Evolutionary conservation across 2,797 vertebrate genomes (phyloP).

Genomic region (Mastacembelus armatus): DNA sequence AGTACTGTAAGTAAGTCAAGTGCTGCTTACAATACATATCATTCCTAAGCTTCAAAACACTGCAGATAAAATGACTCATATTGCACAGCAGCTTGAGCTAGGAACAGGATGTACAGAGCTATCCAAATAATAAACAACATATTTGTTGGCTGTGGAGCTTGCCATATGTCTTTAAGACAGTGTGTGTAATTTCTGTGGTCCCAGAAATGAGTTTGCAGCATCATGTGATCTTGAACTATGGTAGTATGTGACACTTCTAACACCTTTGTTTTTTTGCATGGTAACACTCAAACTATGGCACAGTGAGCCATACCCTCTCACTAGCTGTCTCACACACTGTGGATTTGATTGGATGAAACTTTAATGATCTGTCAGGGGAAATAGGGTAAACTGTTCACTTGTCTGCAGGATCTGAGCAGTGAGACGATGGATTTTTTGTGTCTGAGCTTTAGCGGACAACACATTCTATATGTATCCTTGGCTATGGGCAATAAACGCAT

Average conservation of each 20-base stretch:
- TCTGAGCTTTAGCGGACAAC: slow-evolving; percentile 17
- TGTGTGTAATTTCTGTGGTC: not conserved
- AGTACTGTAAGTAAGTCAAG: not conserved
- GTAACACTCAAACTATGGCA: not conserved
- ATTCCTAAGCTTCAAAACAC: not conserved
- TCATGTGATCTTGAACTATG: not conserved
- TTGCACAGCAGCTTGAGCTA: not conserved
- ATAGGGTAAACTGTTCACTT: slow-evolving; percentile 29
- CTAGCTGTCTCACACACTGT: slow-evolving; percentile 4
- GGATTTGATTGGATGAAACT: slow-evolving; percentile 42
- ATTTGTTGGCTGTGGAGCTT: not conserved
- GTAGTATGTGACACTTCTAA: not conserved
- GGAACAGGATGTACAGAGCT: not conserved
- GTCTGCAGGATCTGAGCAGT: slow-evolving; percentile 33
- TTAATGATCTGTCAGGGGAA: slow-evolving; percentile 50
- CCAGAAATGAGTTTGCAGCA: not conserved
- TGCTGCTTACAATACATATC: not conserved
- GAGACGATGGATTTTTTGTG: slow-evolving; percentile 16
- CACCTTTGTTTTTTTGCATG: not conserved
- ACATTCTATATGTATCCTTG: not conserved
- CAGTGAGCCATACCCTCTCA: slow-evolving; percentile 8
- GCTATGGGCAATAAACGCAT: not conserved
- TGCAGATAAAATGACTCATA: not conserved
- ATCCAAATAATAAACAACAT: not conserved
- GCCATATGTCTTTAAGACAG: not conserved